A percentile compares a stretch with the other conserved stretches of the same genome.
phyloP scores from a whole-genome alignment of 2,888 invertebrate genomes.

The Euzophera pinguis region DNA sequence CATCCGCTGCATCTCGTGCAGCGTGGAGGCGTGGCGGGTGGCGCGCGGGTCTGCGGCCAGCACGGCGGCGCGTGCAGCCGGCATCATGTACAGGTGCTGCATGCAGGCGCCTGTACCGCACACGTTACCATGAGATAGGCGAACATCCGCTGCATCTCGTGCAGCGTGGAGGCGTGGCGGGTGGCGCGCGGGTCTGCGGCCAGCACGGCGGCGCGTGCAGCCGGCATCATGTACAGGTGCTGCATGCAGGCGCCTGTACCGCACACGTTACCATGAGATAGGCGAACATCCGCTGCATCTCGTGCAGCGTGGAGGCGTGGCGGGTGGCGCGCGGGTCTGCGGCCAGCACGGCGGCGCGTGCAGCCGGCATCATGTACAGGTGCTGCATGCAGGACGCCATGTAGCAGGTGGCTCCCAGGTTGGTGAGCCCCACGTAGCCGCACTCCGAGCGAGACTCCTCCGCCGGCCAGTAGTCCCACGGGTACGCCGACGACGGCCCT shows the following conservation, averaged over 20 bases:
- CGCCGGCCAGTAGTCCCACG: constrained; percentile 99
- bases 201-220: not conserved
- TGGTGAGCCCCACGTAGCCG: constrained; percentile 96
- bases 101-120: too few relatives aligned
- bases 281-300: constrained; percentile 97
- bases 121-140: too few relatives aligned
- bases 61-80: too few relatives aligned
- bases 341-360: constrained; percentile 89
- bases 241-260: too few relatives aligned
- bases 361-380: constrained; percentile 97
- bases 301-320: constrained; percentile 90
- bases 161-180: too few relatives aligned
- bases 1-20: too few relatives aligned
- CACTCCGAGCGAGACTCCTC: constrained; percentile 96
- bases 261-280: constrained; percentile 89
- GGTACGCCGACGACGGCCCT: constrained; percentile 90
- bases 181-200: too few relatives aligned
- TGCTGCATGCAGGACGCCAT: constrained; percentile 99
- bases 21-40: too few relatives aligned
- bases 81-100: too few relatives aligned
- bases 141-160: too few relatives aligned
- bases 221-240: too few relatives aligned
- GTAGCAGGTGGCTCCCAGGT: constrained; percentile 97
- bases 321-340: constrained; percentile 87
- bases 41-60: too few relatives aligned